Evolutionary conservation across 2,113 vertebrate genomes (phyloP), one percentile per base, ranked within the genome.

Genomic region (Dromaius novaehollandiae): DNA sequence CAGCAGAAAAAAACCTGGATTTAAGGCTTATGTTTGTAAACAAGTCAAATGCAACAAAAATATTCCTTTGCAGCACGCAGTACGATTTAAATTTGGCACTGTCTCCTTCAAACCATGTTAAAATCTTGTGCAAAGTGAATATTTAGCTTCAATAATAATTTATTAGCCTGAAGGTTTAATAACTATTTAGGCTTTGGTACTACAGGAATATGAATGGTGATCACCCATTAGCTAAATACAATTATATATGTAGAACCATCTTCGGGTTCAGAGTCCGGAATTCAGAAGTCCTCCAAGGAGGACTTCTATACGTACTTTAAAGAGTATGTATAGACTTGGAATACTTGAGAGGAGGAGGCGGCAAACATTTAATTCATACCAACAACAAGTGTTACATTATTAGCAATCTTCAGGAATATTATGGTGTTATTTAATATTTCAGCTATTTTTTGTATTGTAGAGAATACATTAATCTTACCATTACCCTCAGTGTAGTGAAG

Each of bases 1-100:
- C 36, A 91, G 66, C 44, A 82, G 71, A 88, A 65, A 15, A 48
- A 66, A 89, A 65, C 36, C 36, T 36, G 26, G 18, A 76, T 87
- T 76, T 86, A 58, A 94, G 65, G 66, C 34, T 24, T 40, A 14
- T 13, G 13, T 40, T 90, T 76, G 56, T 64, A 93, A 93, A 94
- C 22, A 86, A 85, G 74, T 65, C 2, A 1, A 55, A 85, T 73
- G 26, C 36, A 56, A 56, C 20, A 73, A 30, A 92, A 91, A 58
- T 70, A 71, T 42, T 87, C 73, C 69, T 79, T 92, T 40, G 69
- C 51, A 65, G 4, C 1, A 7, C 48, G 14, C 11, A 55, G 44
- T 66, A 55, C 26, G 20, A 50, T 44, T 65, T 71, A 76, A 69
- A 69, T 86, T 73, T 87, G 44, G 50, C 40, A 77, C 26, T 7